These are phyloP conservation scores for Pilophorus perplexus DNA, from an alignment of 2,888 invertebrate genomes.

Conservation along the genomic window DNA sequence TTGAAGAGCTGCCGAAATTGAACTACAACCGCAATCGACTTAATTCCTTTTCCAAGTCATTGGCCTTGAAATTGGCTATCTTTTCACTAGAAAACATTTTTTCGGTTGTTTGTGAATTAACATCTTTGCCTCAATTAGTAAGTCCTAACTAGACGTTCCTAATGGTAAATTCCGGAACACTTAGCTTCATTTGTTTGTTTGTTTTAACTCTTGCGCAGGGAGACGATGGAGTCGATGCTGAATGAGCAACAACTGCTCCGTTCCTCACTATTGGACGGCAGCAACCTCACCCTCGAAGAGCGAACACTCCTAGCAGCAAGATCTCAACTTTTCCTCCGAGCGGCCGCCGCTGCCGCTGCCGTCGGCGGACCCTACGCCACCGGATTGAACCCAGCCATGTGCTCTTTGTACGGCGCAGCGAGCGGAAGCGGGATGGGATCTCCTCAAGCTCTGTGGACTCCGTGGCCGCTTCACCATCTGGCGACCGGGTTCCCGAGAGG, in stretches of 20 bases:
- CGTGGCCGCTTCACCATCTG: conserved; percentile 55
- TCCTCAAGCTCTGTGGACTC: conserved; percentile 41
- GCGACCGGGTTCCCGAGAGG: conserved; percentile 49
- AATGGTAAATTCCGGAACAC: too few relatives aligned
- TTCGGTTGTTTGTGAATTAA: too few relatives aligned
- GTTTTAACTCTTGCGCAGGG: too few relatives aligned
- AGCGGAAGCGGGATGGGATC: conserved; percentile 37
- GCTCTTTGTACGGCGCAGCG: conserved; percentile 43
- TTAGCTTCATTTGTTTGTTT: too few relatives aligned
- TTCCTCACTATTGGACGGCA: conserved; percentile 60
- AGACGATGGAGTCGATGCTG: conserved; percentile 76
- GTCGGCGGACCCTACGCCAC: conserved; percentile 51
- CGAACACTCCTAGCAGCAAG: conserved; percentile 69
- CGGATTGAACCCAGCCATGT: conserved; percentile 38
- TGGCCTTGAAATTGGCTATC: too few relatives aligned
- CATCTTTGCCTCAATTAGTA: too few relatives aligned
- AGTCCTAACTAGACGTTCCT: too few relatives aligned
- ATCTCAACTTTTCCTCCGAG: conserved; percentile 70
- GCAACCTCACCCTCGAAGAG: conserved; percentile 71
- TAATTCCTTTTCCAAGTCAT: too few relatives aligned
- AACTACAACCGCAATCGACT: too few relatives aligned
- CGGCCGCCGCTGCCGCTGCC: conserved; percentile 64
- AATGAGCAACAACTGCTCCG: conserved; percentile 74
- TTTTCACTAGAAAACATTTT: too few relatives aligned
- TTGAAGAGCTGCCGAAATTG: too few relatives aligned